Evolutionary conservation across 1,140 invertebrate species (phyloP), one percentile per base, ranked within the genome.

Genomic region (Proales similis): DNA sequence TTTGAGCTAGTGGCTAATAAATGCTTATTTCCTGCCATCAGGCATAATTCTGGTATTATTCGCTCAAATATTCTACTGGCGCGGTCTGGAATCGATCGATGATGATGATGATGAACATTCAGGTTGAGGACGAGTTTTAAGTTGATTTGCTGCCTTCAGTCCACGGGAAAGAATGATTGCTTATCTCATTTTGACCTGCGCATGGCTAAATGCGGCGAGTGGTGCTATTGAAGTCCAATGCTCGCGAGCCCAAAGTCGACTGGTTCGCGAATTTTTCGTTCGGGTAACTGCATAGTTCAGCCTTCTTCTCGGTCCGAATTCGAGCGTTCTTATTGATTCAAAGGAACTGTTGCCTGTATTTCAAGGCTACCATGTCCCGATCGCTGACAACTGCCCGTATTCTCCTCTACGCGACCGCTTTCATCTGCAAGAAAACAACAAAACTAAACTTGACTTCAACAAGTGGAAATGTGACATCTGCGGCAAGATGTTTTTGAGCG

Each of bases 391-490:
- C 32, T 61, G 57, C 32, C 26, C 39, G 9, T 61, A 46, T 14
- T 61, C 57, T 1, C 57, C 57, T 3, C 11, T 32, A 7, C 39
- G 42, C 11, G 57, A 61, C 19, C 32, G 45, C 14, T 61, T 33
- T 42, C 39, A 61, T 32, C 20, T 14, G 24, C 57, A 61, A n/a
- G 57, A 61, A n/a, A 45, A 45, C 6, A 45, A 61, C 26, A 61
- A 61, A 46, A 32, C 39, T 29, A 61, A 61, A 61, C 14, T 61
- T 12, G 39, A 45, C 39, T 33, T 30, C 12, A 6, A 22, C 26
- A 45, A 33, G 47, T 61, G 57, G 57, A 45, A 45, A 12, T 61
- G 57, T 32, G 39, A 61, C 24, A 19, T 45, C 24, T 61, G 57
- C 14, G 39, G 39, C 14, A 61, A 61, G 47, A 17, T 45, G 5